Base-by-base conservation (phyloP, 2,888 invertebrate genomes). In the Amphimallon solstitiale region DNA sequence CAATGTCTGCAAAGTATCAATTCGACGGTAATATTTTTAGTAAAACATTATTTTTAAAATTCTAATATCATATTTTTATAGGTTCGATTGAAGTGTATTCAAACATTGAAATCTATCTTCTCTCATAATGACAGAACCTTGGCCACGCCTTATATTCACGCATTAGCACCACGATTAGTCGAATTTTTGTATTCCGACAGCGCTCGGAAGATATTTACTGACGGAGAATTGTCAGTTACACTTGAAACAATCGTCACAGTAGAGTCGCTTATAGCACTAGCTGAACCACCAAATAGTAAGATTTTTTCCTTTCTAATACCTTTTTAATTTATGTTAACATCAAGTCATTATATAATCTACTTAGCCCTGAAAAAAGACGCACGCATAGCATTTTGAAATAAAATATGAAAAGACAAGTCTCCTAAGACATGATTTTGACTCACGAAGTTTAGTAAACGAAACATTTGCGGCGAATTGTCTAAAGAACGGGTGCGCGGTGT, bases 211-310 rank as follows among this genome's bases (percentile, higher is more conserved):
- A 86, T 90, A 7, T 81, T 84, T 64, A 86, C 86, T 9, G 92
- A 92, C 68, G 81, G 85, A n/a, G 91, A 94, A 76, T 82, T 93
- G 49, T 85, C 88, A 29, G 87, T 93, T 51, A 87, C 90, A 10
- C 81, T 91, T 48, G 93, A 93, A 80, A 89, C 91, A 69, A 86
- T 94, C 65, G 85, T 87, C 56, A 88, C 91, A 6, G 86, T 94
- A 63, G 94, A 95, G 80, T 87, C 89, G 46, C 84, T 94, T 1
- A 88, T 94, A 64, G 86, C 87, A 56, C 82, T 92, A 54, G 90
- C 92, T 1, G 90, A 92, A 78, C 90, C 91, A 14, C 87, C 91
- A 75, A 90, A 92, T 83, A 87, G 93, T 93, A 86, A 90, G 92
- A 87, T 65, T 12, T 62, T 59, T 43, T 52, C 21, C 1, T 48